phyloP scores from a whole-genome alignment of 2,888 invertebrate species.

The Tuberolachnus salignus region DNA sequence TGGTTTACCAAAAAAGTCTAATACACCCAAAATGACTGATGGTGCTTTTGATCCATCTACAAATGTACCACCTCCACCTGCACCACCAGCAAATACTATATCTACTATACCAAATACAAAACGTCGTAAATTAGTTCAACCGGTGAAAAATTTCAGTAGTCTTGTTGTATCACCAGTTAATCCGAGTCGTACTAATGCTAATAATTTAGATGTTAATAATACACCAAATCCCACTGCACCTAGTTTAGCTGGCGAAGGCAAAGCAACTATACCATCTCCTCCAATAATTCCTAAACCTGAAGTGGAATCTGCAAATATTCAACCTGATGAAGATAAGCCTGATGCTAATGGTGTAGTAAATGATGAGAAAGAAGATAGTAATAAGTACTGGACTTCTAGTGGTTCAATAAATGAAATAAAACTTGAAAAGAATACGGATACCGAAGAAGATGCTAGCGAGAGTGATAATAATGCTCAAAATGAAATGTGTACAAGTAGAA shows the following conservation, averaged over 20 bases:
- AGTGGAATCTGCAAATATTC: conserved; percentile 54
- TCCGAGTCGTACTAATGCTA: conserved; percentile 55
- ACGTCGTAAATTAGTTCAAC: conserved; percentile 58
- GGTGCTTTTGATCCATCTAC: conserved; percentile 41
- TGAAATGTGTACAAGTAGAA: conserved; percentile 41
- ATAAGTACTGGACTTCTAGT: conserved; percentile 26
- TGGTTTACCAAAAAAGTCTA: conserved; percentile 52
- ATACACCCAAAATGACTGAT: conserved; percentile 42
- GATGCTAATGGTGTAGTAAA: conserved; percentile 36
- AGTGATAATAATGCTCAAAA: conserved; percentile 34
- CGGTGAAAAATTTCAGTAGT: conserved; percentile 58
- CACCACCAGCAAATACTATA: not conserved
- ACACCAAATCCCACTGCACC: conserved; percentile 57
- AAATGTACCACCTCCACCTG: conserved; percentile 26
- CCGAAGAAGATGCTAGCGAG: conserved; percentile 52
- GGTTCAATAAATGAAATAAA: conserved; percentile 40
- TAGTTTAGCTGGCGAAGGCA: conserved; percentile 57
- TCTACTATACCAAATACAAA: conserved; percentile 57
- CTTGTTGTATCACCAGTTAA: conserved; percentile 58
- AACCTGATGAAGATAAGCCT: conserved; percentile 36
- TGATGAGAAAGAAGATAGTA: conserved; percentile 45
- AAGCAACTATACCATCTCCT: conserved; percentile 58
- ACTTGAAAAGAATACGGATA: conserved; percentile 47
- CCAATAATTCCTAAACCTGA: conserved; percentile 57
- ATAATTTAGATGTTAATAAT: conserved; percentile 57